phyloP scores from a whole-genome alignment of 1,140 invertebrate genomes.

The Procambarus clarkii region DNA sequence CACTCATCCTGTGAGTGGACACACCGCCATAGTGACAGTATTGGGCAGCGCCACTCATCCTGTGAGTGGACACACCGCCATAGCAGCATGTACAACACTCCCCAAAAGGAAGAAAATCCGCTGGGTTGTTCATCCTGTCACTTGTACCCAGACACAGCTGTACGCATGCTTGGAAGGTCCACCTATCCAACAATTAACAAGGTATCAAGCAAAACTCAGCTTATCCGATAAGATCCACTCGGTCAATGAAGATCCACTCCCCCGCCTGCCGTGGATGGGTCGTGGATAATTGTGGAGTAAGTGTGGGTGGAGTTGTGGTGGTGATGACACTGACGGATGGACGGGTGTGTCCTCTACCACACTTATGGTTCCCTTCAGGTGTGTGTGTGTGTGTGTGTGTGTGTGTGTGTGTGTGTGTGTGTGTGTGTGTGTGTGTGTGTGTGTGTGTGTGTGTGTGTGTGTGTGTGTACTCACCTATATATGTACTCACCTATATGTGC shows the following conservation, averaged over 20 bases:
- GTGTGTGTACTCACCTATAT: too few relatives aligned
- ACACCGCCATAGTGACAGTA: too few relatives aligned
- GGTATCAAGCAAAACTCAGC: not conserved
- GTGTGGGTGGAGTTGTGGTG: not conserved
- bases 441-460: not conserved
- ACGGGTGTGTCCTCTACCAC: not conserved
- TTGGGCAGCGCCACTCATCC: too few relatives aligned
- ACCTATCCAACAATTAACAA: not conserved
- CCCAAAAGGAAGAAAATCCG: too few relatives aligned
- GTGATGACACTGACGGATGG: not conserved
- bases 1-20: too few relatives aligned
- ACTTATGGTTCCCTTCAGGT: not conserved
- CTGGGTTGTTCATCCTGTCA: too few relatives aligned
- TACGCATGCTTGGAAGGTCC: not conserved
- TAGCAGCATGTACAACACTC: too few relatives aligned
- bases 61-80: too few relatives aligned
- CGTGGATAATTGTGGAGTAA: not conserved
- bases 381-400: too few relatives aligned
- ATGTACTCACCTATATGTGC: too few relatives aligned
- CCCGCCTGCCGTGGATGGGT: not conserved
- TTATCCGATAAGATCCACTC: not conserved
- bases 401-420: constrained; percentile 14
- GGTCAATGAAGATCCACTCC: not conserved
- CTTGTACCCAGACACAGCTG: too few relatives aligned
- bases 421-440: constrained; percentile 20